These are phyloP conservation scores for Drosophila engyochracea DNA, from an alignment of 2,888 invertebrate genomes.

Conservation along the genomic window DNA sequence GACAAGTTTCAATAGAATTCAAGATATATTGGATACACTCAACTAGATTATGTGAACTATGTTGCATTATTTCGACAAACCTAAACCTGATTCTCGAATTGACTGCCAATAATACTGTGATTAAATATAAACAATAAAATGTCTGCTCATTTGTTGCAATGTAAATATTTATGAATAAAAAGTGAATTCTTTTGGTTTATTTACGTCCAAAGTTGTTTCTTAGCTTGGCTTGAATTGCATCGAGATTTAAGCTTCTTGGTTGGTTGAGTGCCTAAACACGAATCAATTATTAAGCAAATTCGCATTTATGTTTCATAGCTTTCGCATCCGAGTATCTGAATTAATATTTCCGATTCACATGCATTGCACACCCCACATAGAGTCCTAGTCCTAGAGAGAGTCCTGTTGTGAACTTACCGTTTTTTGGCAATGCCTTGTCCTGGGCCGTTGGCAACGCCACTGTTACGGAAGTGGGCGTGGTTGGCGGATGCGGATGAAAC, in stretches of 20 bases:
- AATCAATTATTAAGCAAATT: slow-evolving; percentile 1
- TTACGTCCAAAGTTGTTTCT: not conserved
- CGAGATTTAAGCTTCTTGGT: not conserved
- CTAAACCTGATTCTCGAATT: not conserved
- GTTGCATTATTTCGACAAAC: not conserved
- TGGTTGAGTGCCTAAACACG: not conserved
- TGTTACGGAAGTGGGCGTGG: slow-evolving; percentile 70
- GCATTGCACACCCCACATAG: not conserved
- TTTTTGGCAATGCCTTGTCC: slow-evolving; percentile 86
- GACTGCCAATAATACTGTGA: not conserved
- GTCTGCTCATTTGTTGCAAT: not conserved
- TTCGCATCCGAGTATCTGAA: not conserved
- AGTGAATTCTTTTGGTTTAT: not conserved
- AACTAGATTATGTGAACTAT: not conserved
- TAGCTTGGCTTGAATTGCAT: not conserved
- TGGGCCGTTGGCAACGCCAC: slow-evolving; percentile 70
- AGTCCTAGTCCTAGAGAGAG: not conserved
- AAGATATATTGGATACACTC: not conserved
- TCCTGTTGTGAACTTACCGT: slow-evolving; percentile 79
- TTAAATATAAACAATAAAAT: not conserved
- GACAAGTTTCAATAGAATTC: not conserved
- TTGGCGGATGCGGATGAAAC: slow-evolving; percentile 74
- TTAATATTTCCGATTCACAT: slow-evolving; percentile 10
- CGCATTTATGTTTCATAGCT: not conserved
- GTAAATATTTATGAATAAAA: not conserved